Base-by-base conservation (phyloP, 2,797 vertebrate species). In the Pantherophis vulpinus region DNA sequence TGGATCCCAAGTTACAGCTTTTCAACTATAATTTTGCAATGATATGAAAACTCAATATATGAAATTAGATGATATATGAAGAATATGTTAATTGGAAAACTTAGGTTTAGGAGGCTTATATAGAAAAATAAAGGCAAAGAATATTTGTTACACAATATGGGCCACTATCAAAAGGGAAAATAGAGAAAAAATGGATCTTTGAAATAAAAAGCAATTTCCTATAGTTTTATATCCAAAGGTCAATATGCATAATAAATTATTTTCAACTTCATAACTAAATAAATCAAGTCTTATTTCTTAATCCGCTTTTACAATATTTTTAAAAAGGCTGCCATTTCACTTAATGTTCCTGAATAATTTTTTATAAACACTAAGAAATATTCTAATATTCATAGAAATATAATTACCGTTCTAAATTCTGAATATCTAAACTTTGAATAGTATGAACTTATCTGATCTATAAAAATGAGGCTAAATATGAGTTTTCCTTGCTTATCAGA, bases 1-100 rank as follows among this genome's bases (percentile, higher is more conserved):
- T 23, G 66, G 42, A 1, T 42, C 16, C 12, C 83, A 54, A 89
- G 4, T 91, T 55, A 87, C 23, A 29, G 29, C 11, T 90, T 90
- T 91, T 93, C 59, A 70, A 90, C 60, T 23, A 47, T 56, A n/a
- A n/a, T 93, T 90, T 56, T 90, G 88, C 47, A 90, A 23, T 54
- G 23, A 56, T 42, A 86, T 27, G 29, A 93, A 93, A 93, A 6
- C 23, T 18, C 51, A 86, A 63, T 42, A 2, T 61, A 83, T 13
- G 6, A 32, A 79, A 88, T 54, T 51, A 70, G 23, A 89, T 32
- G 42, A 16, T 87, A 51, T 74, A 47, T 70, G 89, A 25, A 92
- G 29, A 20, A 70, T 54, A 37, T 27, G 9, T 13, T 79, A 47
- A n/a, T 25, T 25, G 47, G 70, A 23, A 59, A 83, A 83, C 2